Evolutionary conservation across 2,888 invertebrate species (phyloP).

Genomic region (Caenorhabditis doughertyi): DNA sequence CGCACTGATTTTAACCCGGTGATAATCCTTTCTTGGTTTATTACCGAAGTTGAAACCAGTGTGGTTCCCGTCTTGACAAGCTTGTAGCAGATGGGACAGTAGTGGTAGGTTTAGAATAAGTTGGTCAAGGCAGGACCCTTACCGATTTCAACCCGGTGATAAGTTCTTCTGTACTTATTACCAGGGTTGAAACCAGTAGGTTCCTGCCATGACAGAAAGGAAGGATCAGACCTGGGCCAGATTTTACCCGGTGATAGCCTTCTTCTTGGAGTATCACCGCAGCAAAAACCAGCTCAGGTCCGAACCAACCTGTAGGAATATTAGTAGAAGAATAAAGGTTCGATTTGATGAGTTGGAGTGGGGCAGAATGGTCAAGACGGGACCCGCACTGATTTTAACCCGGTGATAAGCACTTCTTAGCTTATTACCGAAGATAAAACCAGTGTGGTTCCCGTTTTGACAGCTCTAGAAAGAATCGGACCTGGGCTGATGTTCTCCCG

Average conservation of each 20-base stretch:
- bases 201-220: background rate
- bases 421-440: background rate
- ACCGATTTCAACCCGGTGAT: conserved; percentile 11
- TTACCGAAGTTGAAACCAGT: background rate
- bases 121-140: too few relatives aligned
- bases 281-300: background rate
- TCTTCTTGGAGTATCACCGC: background rate
- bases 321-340: background rate
- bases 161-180: background rate
- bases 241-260: background rate
- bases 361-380: background rate
- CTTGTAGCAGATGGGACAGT: too few relatives aligned
- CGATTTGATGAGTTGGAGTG: background rate
- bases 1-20: conserved; percentile 6
- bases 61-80: background rate
- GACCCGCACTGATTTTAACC: background rate
- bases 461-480: background rate
- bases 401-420: background rate
- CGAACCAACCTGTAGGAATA: background rate
- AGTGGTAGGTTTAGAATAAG: too few relatives aligned
- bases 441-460: background rate
- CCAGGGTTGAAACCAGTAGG: background rate
- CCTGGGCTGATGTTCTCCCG: background rate
- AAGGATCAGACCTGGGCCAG: background rate
- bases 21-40: background rate